These are phyloP conservation scores for Steromphala cineraria DNA, from an alignment of 2,888 invertebrate species.

Conservation along the genomic window DNA sequence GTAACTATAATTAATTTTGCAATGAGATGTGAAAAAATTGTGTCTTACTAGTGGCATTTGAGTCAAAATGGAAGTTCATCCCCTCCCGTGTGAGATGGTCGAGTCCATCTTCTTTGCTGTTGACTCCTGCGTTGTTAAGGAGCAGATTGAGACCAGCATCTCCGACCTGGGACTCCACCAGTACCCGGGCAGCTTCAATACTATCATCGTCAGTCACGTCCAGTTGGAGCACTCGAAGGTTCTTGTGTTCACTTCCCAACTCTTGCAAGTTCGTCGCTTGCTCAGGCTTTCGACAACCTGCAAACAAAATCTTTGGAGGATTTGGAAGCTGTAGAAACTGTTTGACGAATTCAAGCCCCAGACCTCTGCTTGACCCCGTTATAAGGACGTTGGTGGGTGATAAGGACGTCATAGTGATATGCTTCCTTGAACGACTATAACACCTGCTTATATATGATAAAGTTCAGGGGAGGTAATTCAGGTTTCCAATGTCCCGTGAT, in stretches of 20 bases:
- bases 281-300: neutral
- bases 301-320: neutral
- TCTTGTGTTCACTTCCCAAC: neutral
- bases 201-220: neutral
- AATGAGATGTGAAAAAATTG: neutral
- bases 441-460: too few relatives aligned
- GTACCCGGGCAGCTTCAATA: neutral
- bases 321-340: neutral
- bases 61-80: neutral
- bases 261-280: neutral
- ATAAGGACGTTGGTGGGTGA: neutral
- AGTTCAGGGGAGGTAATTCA: too few relatives aligned
- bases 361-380: neutral
- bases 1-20: too few relatives aligned
- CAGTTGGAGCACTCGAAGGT: neutral
- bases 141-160: neutral
- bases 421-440: too few relatives aligned
- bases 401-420: neutral
- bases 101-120: neutral
- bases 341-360: neutral
- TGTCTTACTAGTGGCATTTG: neutral
- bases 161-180: neutral
- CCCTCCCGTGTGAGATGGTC: neutral
- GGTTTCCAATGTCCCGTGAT: too few relatives aligned
- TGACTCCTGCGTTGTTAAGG: neutral